Percentiles rank a stretch among this genome's conserved stretches.
Conservation (phyloP, 2,797 vertebrate genomes). For the Enteromius trimaculatus region DNA sequence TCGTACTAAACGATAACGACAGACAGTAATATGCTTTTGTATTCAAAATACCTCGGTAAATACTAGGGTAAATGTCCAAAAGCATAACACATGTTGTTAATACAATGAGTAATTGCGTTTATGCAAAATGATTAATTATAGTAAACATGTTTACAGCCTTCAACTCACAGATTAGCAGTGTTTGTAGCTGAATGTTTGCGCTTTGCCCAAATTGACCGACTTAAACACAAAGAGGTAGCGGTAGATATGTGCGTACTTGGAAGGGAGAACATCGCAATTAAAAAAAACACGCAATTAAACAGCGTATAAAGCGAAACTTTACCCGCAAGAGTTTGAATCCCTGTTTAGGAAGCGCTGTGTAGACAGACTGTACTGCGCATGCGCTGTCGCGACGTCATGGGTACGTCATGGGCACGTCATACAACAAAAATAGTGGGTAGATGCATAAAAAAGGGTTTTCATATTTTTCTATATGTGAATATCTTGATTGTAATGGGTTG, state of each 20-base stretch:
- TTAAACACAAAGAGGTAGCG: background rate
- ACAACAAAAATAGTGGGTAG: background rate
- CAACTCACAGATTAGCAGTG: background rate
- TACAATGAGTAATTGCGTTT: background rate
- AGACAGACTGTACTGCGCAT: conserved; percentile 2
- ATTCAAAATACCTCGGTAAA: background rate
- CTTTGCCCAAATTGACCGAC: too few relatives aligned
- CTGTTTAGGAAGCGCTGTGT: conserved; percentile 36
- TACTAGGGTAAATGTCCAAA: background rate
- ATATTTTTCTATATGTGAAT: too few relatives aligned
- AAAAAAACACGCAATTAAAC: background rate
- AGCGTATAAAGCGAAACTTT: background rate
- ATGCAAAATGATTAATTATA: background rate
- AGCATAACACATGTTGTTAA: background rate
- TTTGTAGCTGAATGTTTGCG: background rate
- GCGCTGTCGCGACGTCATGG: background rate
- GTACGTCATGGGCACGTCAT: background rate
- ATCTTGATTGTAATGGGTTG: too few relatives aligned
- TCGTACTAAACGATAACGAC: too few relatives aligned
- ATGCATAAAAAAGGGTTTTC: too few relatives aligned
- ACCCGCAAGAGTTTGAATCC: conserved; percentile 34
- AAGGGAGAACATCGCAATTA: background rate
- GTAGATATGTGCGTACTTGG: background rate
- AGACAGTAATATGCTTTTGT: background rate
- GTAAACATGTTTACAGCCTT: background rate